phyloP scores from a whole-genome alignment of 1,140 invertebrate species.

The Drosophila nikananu region DNA sequence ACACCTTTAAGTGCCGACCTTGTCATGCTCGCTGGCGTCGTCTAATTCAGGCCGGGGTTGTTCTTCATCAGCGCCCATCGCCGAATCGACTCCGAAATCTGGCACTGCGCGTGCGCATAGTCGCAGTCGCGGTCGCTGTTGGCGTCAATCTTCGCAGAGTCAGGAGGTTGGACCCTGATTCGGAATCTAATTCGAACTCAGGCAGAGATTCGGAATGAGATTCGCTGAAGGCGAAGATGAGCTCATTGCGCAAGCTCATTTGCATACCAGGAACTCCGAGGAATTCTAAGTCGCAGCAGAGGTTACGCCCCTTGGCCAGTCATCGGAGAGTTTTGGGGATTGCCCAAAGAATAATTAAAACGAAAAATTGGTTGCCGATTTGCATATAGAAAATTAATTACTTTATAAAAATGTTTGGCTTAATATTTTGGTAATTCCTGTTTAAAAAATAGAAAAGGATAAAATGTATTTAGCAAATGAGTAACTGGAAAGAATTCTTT shows the following conservation, averaged over 20 bases:
- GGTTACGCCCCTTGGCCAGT: constrained; percentile 27
- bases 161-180: constrained; percentile 12
- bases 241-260: constrained; percentile 60
- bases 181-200: constrained; percentile 1
- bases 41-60: constrained; percentile 82
- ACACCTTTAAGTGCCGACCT: constrained; percentile 82
- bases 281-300: constrained; percentile 49
- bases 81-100: constrained; percentile 33
- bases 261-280: constrained; percentile 67
- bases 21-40: constrained; percentile 80
- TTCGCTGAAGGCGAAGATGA: constrained; percentile 38
- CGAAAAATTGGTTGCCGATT: constrained; percentile 9
- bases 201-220: constrained; percentile 1
- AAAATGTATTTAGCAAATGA: too few species aligned
- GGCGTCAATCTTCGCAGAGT: constrained; percentile 17
- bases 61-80: constrained; percentile 79
- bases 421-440: not conserved
- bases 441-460: too few species aligned
- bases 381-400: constrained; percentile 4
- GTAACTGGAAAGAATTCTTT: too few species aligned
- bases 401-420: too few species aligned
- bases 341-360: constrained; percentile 6
- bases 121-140: constrained; percentile 16
- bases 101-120: constrained; percentile 11
- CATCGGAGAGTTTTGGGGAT: constrained; percentile 12